Percentiles rank a stretch among this genome's conserved stretches.
phyloP scores from a whole-genome alignment of 2,797 vertebrate species.

The Mormyrus proboscirostris region DNA sequence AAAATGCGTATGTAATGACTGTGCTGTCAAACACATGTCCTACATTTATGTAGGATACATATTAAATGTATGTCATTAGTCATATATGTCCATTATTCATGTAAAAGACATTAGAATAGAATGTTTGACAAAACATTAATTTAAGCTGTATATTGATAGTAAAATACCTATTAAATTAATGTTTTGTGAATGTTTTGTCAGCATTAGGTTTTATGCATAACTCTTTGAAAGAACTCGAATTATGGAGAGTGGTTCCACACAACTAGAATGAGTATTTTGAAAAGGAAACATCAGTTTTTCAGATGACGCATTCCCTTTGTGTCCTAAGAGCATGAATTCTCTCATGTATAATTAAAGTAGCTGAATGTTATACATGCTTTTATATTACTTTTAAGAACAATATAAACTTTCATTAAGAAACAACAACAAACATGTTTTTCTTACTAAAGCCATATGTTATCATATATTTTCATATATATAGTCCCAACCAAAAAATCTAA shows the following conservation, averaged over 20 bases:
- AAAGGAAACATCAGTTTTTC: not conserved
- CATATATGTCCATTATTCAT: too few relatives aligned
- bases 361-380: too few relatives aligned
- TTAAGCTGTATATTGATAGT: too few relatives aligned
- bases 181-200: not conserved
- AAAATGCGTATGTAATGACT: not conserved
- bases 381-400: too few relatives aligned
- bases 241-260: not conserved
- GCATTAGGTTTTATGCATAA: not conserved
- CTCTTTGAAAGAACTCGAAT: not conserved
- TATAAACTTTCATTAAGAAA: too few relatives aligned
- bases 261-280: not conserved
- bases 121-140: too few relatives aligned
- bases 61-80: not conserved
- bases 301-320: not conserved
- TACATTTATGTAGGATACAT: not conserved
- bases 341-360: too few relatives aligned
- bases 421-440: too few relatives aligned
- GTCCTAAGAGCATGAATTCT: not conserved
- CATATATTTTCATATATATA: too few relatives aligned
- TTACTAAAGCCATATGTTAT: too few relatives aligned
- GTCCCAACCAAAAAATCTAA: too few relatives aligned
- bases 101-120: not conserved
- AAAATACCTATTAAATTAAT: too few relatives aligned
- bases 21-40: not conserved